A percentile compares a stretch with the other conserved stretches of the same genome.
Evolutionary conservation across 2,113 vertebrate genomes (phyloP).

Genomic region (Psittacula cyanocephala): DNA sequence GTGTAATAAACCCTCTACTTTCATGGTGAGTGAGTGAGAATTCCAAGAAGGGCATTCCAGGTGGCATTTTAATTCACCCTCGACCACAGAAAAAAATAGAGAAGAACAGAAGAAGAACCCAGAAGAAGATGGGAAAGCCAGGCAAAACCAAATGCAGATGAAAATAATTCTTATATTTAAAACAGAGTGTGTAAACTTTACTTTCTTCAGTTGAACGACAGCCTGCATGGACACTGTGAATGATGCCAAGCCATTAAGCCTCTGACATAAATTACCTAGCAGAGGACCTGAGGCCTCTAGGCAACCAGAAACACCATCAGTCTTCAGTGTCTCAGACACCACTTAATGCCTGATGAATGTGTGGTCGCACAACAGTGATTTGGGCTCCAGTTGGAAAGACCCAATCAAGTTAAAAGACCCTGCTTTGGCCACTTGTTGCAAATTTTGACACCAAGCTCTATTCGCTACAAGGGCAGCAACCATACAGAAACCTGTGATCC

Average conservation of each 20-base stretch:
- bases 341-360: background rate
- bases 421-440: background rate
- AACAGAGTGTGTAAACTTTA: background rate
- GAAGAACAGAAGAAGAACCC: background rate
- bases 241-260: background rate
- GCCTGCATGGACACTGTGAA: background rate
- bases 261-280: background rate
- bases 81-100: background rate
- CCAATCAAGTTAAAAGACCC: background rate
- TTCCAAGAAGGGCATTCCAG: background rate
- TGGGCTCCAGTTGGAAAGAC: background rate
- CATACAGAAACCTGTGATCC: background rate
- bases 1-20: background rate
- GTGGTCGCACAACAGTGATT: background rate
- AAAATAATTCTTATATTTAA: background rate
- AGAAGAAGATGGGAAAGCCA: background rate
- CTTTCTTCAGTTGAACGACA: background rate
- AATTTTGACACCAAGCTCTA: background rate
- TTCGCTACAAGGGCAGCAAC: background rate
- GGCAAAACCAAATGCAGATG: background rate
- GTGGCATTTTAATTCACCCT: background rate
- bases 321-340: background rate
- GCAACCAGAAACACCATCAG: background rate
- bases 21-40: background rate
- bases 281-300: background rate